Evolutionary conservation across 2,797 vertebrate genomes (phyloP), one percentile per base, ranked within the genome.

Genomic region (Sebastolobus altivelis): DNA sequence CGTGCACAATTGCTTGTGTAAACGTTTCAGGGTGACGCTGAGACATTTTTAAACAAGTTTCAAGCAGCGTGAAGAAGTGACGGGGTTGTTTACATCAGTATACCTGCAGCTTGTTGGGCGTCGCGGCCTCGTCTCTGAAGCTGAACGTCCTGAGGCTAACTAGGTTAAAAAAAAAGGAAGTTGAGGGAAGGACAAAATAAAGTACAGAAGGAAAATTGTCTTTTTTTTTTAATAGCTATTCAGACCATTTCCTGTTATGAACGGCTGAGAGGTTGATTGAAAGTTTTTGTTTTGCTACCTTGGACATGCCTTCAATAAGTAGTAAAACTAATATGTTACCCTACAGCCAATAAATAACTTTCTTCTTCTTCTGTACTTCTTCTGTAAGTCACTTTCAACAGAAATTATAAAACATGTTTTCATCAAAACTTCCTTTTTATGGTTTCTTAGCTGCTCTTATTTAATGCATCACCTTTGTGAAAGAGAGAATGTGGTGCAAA

Each of bases 1-100:
- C 62, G 38, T 75, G 89, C 87, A 84, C 89, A 80, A 87, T 81
- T 86, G 81, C 87, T 65, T 89, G 85, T 91, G 91, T 93, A 91
- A 94, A 93, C 72, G 60, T 91, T 85, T 88, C 81, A 88, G 76
- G 65, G 84, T 89, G 86, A 92, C 35, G 60, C 85, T 65, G 81
- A 93, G 92, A 90, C 90, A 75, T 92, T 92, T 93, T 92, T 84
- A 93, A 91, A 94, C 90, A 93, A 87, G 78, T 91, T 92, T 89
- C 69, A 75, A 82, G 82, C 87, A 67, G 87, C 68, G 54, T 82
- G 89, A 80, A 92, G 89, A 93, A 93, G 89, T 88, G 85, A 88
- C 71, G 77, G 72, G 74, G 80, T 82, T 92, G 87, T 94, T 94
- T 94, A 93, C 83, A 71, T 27, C 71, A 33, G 55, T 84, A 46